Conservation (phyloP, 2,797 vertebrate genomes). For the Myotis planiceps region DNA sequence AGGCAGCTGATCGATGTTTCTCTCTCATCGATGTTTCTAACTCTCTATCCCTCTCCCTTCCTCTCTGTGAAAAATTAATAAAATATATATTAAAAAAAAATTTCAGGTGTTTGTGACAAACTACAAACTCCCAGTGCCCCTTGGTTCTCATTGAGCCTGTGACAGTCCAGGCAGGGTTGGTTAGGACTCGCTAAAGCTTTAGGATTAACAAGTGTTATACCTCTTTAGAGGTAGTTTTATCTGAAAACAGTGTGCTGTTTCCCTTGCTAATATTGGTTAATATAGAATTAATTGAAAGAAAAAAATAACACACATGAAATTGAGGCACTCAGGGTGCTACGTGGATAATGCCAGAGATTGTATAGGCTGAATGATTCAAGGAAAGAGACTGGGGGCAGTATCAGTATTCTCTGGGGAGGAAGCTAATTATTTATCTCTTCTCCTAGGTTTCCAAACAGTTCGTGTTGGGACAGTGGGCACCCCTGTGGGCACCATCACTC, state of each 20-base stretch:
- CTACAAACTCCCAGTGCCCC: neutral
- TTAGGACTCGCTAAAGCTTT: neutral
- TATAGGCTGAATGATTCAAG: neutral
- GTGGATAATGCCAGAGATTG: neutral
- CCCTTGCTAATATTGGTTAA: neutral
- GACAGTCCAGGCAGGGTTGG: neutral
- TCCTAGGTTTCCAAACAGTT: conserved; percentile 96
- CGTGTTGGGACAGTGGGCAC: conserved; percentile 98
- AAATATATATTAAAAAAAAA: neutral
- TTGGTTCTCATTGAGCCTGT: neutral
- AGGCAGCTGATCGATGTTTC: too few species aligned
- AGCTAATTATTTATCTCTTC: conserved; percentile 64
- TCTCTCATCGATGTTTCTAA: too few species aligned
- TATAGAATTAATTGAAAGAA: neutral
- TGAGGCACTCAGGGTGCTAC: neutral
- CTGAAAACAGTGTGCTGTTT: neutral
- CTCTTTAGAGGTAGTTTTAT: conserved; percentile 30
- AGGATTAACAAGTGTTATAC: neutral
- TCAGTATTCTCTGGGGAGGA: neutral
- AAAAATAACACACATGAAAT: neutral
- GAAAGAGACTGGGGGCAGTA: neutral
- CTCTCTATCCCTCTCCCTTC: too few species aligned
- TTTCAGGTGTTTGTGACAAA: neutral
- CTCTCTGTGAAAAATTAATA: too few species aligned
- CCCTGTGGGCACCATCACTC: conserved; percentile 95